phyloP scores from a whole-genome alignment of 2,113 vertebrate genomes.

The Chlamydotis undulata region DNA sequence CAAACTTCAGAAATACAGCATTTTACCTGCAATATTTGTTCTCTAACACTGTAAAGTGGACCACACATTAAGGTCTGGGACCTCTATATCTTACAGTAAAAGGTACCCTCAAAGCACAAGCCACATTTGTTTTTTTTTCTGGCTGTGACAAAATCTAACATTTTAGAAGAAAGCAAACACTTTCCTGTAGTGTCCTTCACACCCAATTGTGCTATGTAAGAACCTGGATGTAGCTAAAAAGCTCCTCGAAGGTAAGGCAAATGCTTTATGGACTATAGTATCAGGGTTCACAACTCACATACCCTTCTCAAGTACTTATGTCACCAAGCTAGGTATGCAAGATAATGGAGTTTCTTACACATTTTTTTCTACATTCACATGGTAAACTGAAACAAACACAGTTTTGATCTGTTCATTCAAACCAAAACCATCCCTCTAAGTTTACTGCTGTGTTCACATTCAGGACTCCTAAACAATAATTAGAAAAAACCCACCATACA shows the following conservation, averaged over 20 bases:
- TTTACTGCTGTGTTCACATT: not conserved
- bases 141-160: not conserved
- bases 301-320: not conserved
- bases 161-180: constrained; percentile 37
- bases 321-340: not conserved
- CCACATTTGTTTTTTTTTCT: not conserved
- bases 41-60: constrained; percentile 17
- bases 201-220: not conserved
- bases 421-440: not conserved
- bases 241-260: not conserved
- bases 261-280: not conserved
- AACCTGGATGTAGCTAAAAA: not conserved
- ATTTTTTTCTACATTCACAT: not conserved
- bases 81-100: not conserved
- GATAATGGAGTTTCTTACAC: not conserved
- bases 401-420: not conserved
- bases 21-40: constrained; percentile 61
- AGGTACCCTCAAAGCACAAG: not conserved
- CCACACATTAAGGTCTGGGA: not conserved
- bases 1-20: not conserved
- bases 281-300: not conserved
- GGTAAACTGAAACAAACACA: not conserved
- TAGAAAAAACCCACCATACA: not conserved
- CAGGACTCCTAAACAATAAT: not conserved
- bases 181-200: not conserved